These are phyloP conservation scores for Tetragonisca angustula DNA, from an alignment of 2,888 invertebrate genomes.

Conservation along the genomic window DNA sequence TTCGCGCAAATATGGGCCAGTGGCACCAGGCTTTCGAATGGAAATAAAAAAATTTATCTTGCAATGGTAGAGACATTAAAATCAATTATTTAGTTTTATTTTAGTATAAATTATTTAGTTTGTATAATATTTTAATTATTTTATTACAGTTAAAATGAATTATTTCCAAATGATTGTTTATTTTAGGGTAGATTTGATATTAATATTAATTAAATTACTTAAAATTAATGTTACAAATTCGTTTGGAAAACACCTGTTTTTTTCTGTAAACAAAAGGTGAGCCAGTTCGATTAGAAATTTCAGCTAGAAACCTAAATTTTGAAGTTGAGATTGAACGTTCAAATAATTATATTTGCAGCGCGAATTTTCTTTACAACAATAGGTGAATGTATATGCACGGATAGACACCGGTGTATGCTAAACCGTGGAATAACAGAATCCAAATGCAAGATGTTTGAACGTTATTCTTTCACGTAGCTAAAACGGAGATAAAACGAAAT, in stretches of 20 bases:
- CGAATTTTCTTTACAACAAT: not conserved
- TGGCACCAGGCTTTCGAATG: too few relatives aligned
- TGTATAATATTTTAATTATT: too few relatives aligned
- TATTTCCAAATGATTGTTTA: not conserved
- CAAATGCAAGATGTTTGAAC: not conserved
- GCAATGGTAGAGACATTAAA: too few relatives aligned
- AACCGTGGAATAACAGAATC: not conserved
- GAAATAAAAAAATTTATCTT: too few relatives aligned
- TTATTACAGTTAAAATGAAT: too few relatives aligned
- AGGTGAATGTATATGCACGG: not conserved
- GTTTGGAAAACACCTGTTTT: not conserved
- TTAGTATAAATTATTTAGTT: too few relatives aligned
- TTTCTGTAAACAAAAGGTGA: slow-evolving; percentile 1
- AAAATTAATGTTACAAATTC: too few relatives aligned
- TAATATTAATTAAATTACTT: too few relatives aligned
- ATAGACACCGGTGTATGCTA: not conserved
- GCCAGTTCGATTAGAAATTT: not conserved
- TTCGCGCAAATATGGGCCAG: too few relatives aligned
- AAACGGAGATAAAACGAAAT: not conserved
- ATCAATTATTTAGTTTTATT: too few relatives aligned
- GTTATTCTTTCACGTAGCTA: not conserved
- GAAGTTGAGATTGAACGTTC: not conserved
- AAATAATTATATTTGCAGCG: not conserved
- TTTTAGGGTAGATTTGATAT: too few relatives aligned
- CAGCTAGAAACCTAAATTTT: not conserved